A percentile compares a stretch with the other conserved stretches of the same genome.
Evolutionary conservation across 2,888 invertebrate species (phyloP).

Genomic region (Chrysodeixis includens): DNA sequence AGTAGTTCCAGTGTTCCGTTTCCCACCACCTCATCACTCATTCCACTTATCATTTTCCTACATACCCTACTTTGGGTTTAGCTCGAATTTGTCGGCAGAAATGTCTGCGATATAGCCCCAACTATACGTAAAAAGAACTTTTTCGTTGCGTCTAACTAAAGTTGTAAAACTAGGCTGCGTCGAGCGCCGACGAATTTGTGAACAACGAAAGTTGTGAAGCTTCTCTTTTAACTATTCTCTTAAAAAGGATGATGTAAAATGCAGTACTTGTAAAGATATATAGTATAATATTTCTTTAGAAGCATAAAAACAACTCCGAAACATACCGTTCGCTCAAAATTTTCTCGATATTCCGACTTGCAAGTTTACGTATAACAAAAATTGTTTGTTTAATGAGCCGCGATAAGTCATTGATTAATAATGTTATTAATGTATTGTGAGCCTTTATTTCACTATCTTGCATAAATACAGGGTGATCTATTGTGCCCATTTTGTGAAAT

Average conservation of each 20-base stretch:
- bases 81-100: conserved; percentile 29
- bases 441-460: too few relatives aligned
- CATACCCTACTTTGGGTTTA: conserved; percentile 7
- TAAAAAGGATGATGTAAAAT: background rate
- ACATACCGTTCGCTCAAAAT: too few relatives aligned
- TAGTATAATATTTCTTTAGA: too few relatives aligned
- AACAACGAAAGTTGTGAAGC: conserved; percentile 23
- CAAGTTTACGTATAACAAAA: too few relatives aligned
- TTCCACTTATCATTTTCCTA: conserved; percentile 4
- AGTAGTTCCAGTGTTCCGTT: too few relatives aligned
- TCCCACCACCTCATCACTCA: conserved; percentile 9
- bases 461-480: too few relatives aligned
- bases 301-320: too few relatives aligned
- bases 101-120: conserved; percentile 25
- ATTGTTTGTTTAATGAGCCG: too few relatives aligned
- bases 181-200: conserved; percentile 17
- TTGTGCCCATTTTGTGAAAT: too few relatives aligned
- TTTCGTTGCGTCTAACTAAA: conserved; percentile 26
- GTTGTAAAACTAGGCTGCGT: conserved; percentile 40
- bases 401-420: too few relatives aligned
- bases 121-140: conserved; percentile 32
- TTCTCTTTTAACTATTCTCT: background rate
- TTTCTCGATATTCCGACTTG: too few relatives aligned
- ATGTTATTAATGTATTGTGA: too few relatives aligned
- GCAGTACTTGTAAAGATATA: background rate